Base-by-base conservation (phyloP, 2,888 invertebrate species). In the Holacanthella duospinosa region DNA sequence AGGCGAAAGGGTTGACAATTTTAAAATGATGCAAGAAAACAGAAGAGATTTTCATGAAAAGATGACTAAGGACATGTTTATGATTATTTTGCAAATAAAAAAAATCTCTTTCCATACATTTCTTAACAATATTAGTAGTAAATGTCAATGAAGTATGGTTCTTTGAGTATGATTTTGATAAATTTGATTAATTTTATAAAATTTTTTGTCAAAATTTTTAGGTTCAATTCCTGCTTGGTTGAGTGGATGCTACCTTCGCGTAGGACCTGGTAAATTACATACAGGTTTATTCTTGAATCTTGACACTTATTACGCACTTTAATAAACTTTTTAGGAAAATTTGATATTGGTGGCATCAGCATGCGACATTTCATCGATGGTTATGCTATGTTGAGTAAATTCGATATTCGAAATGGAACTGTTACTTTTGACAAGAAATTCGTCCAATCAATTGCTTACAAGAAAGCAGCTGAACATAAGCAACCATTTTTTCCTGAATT, bases 351-450 rank as follows among this genome's bases (percentile, higher is more conserved):
- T 29, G 77, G 76, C 29, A 76, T 76, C 59, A 75, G 76, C n/a
- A 74, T 78, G 64, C 78, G 78, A 27, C 80, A 81, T 66, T 77
- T 78, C 74, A 78, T 80, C 64, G 81, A 81, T 73, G 80, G 81
- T 0, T 76, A 79, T 67, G 78, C 79, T 2, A 76, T 81, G 43
- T 64, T 81, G 43, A 77, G 78, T 65, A 77, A 77, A 64, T 80
- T 79, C 69, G 74, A 75, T 48, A 77, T 81, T 60, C 26, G 28
- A 29, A 36, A 25, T 21, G 24, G 19, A 24, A 44, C 66, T 67
- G 74, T 77, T 2, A 74, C 71, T 19, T 76, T 75, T 61, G 72
- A 66, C 19, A 76, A 76, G 64, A 74, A 75, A 21, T 78, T 76
- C 65, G 69, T 81, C 6, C 74, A 78, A 62, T 78, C 79, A 6